These are phyloP conservation scores for Cyphomyrus plagiostoma DNA, from an alignment of 2,113 vertebrate species.

Conservation along the genomic window DNA sequence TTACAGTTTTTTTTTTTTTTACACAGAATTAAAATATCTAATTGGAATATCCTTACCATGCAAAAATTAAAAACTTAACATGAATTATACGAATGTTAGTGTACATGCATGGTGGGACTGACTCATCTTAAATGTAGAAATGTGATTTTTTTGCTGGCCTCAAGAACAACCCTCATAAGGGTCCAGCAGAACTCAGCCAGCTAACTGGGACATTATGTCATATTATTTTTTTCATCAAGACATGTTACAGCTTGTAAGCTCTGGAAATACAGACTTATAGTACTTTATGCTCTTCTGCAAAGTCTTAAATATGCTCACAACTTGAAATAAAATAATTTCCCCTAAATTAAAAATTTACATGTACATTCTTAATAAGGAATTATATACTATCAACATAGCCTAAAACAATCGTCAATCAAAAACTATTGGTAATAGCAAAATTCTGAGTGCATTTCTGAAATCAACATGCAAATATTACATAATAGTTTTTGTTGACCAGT, in stretches of 20 bases:
- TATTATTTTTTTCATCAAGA: not conserved
- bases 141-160: not conserved
- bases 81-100: not conserved
- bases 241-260: not conserved
- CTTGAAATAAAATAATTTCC: not conserved
- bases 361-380: too few relatives aligned
- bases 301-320: not conserved
- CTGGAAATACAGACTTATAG: not conserved
- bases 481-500: not conserved
- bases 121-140: not conserved
- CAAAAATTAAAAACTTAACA: not conserved
- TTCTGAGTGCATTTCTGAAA: not conserved
- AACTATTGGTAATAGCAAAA: not conserved
- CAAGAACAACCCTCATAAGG: not conserved
- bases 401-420: not conserved
- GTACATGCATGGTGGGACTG: not conserved
- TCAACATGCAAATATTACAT: not conserved
- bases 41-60: not conserved
- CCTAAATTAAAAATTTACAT: not conserved
- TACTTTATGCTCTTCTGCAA: not conserved
- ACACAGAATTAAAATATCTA: not conserved
- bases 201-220: not conserved
- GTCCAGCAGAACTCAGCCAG: not conserved
- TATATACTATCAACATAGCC: not conserved
- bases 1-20: too few relatives aligned